Percentiles rank a stretch among this genome's conserved stretches.
Conservation (phyloP, 2,797 vertebrate genomes). For the Myotis daubentonii region DNA sequence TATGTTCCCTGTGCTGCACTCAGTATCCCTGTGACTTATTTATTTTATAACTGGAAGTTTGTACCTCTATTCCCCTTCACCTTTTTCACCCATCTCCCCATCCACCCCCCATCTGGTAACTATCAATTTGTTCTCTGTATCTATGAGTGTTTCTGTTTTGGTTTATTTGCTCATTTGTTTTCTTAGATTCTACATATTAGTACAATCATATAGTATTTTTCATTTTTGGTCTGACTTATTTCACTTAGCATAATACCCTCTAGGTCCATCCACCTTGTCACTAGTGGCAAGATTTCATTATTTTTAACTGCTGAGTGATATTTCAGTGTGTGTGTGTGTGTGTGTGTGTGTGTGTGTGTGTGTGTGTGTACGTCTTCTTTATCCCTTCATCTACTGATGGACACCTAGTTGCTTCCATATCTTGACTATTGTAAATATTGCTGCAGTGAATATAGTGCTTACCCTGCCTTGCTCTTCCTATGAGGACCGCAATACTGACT, state of each 20-base stretch:
- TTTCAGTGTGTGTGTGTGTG: not conserved
- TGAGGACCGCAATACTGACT: not conserved
- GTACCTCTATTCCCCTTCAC: not conserved
- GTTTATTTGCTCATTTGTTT: not conserved
- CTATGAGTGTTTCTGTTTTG: not conserved
- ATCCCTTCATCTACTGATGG: not conserved
- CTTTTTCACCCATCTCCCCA: not conserved
- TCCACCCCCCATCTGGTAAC: not conserved
- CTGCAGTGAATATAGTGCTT: not conserved
- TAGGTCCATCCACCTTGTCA: not conserved
- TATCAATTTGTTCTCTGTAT: not conserved
- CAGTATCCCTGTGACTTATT: not conserved
- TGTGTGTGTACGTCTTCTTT: not conserved
- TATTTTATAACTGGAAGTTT: not conserved
- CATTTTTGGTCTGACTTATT: not conserved
- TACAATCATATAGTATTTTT: not conserved
- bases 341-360: not conserved
- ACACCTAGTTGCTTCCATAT: not conserved
- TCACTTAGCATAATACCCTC: not conserved
- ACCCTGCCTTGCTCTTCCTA: not conserved
- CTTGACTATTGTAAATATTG: not conserved
- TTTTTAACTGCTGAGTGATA: not conserved
- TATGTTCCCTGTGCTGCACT: not conserved
- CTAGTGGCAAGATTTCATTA: not conserved
- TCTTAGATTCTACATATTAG: not conserved